Evolutionary conservation across 2,113 vertebrate genomes (phyloP), one percentile per base, ranked within the genome.

Genomic region (Zonotrichia leucophrys): DNA sequence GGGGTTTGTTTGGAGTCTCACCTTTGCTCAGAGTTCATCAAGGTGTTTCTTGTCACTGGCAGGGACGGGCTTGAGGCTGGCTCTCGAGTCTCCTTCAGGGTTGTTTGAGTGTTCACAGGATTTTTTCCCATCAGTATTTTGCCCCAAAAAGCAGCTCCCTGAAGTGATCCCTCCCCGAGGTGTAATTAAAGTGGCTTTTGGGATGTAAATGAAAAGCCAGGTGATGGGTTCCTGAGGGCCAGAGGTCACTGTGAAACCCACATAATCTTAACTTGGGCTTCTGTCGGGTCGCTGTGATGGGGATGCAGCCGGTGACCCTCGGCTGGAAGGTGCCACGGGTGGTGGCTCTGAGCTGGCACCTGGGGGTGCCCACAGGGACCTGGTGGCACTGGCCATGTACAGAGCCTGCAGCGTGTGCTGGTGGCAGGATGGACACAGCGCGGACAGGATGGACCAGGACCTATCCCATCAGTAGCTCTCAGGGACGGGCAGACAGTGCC

Each of bases 141-240:
- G 11, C 39, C 55, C 55, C n/a, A 27, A 33, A 76, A 96, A 78
- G 33, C 7, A 63, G 19, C 15, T 25, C 22, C 49, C 27, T 33
- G 49, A 49, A 60, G 55, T 7, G 25, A 59, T 46, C 13, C 15
- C 50, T 76, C 58, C 74, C 28, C 0, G 1, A 33, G 25, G 10
- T 47, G 10, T 47, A 35, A 60, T 63, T 75, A 30, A 27, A 42
- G n/a, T 5, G 49, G 30, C 30, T 87, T 92, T 85, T 16, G 41
- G 82, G 53, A 60, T 90, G 75, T 7, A 88, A 92, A 82, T 64
- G n/a, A 80, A 84, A 87, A 92, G 28, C 35, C 78, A 74, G 39
- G 33, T 50, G 44, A 68, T 50, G 44, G 33, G 49, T 7, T 88
- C 64, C 55, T 11, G 37, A 24, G 27, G 12, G 10, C 6, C 82